phyloP scores from a whole-genome alignment of 2,113 vertebrate genomes.

The Notiomystis cincta region DNA sequence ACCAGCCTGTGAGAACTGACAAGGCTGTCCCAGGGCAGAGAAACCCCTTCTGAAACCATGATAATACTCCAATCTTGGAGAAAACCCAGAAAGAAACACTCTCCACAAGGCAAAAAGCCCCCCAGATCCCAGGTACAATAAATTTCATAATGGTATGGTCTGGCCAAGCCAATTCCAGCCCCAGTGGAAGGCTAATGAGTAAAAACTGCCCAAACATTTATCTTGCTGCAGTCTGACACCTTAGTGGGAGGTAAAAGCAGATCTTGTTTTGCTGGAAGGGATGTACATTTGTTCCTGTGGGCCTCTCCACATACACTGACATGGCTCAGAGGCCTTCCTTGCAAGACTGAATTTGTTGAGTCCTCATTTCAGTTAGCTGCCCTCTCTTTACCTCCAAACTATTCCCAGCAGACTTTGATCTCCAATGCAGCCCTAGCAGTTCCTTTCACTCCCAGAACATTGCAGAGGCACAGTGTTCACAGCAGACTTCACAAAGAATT shows the following conservation, averaged over 20 bases:
- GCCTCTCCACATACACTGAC: not conserved
- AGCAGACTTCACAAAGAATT: not conserved
- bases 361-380: not conserved
- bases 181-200: not conserved
- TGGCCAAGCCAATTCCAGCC: not conserved
- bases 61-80: not conserved
- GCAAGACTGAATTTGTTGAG: not conserved
- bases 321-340: not conserved
- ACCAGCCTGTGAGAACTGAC: not conserved
- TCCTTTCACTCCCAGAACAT: not conserved
- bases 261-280: not conserved
- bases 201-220: not conserved
- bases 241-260: not conserved
- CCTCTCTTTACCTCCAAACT: not conserved
- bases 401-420: not conserved
- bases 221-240: not conserved
- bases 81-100: not conserved
- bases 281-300: not conserved
- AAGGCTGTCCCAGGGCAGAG: not conserved
- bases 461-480: not conserved
- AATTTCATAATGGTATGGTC: not conserved
- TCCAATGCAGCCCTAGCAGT: not conserved
- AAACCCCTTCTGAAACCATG: not conserved
- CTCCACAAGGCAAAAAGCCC: not conserved
- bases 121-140: not conserved